Conservation (phyloP, 1,140 invertebrate species). For the Drosophila sturtevanti region DNA sequence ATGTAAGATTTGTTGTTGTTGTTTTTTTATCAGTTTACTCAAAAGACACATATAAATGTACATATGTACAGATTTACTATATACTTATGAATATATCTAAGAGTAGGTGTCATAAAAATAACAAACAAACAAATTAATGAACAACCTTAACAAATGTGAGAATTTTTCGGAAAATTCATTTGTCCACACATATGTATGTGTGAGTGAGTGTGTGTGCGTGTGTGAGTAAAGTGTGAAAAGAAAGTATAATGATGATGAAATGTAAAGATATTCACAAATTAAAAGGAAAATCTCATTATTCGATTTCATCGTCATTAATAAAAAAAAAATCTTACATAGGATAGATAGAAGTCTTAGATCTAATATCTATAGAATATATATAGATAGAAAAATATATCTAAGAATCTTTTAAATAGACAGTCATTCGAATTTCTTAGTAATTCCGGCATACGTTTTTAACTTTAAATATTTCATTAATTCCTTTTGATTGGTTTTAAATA, state of each 20-base stretch:
- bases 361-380: no score
- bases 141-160: slow-evolving; percentile 18
- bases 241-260: slow-evolving; percentile 7
- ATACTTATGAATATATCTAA: slow-evolving; percentile 15
- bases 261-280: neutral
- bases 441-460: neutral
- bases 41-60: neutral
- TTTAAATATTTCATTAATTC: neutral
- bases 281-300: neutral
- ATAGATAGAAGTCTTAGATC: neutral
- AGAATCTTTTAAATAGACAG: no score
- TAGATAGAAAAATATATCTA: no score
- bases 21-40: neutral
- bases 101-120: slow-evolving; percentile 29
- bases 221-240: slow-evolving; percentile 15
- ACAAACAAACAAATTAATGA: slow-evolving; percentile 48
- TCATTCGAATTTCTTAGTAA: neutral
- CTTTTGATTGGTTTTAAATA: neutral
- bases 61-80: neutral
- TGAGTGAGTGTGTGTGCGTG: neutral
- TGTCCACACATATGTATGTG: neutral
- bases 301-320: neutral
- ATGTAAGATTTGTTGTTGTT: neutral
- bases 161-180: slow-evolving; percentile 14
- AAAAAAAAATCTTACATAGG: neutral